These are phyloP conservation scores for Lysiphlebus fabarum DNA, from an alignment of 1,140 invertebrate species.

Conservation along the genomic window DNA sequence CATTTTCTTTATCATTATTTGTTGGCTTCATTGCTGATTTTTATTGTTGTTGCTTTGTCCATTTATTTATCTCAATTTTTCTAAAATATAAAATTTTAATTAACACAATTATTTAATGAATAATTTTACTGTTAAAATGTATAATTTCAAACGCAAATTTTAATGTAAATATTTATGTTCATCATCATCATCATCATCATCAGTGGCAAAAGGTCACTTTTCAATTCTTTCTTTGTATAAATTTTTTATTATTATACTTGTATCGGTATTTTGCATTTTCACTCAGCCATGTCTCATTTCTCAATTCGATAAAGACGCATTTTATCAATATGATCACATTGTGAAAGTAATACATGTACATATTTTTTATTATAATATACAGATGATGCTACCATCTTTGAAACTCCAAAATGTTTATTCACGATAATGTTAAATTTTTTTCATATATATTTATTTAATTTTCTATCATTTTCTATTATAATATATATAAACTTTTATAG, in stretches of 20 bases:
- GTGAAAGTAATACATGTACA: too few species aligned
- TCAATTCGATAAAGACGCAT: slow-evolving; percentile 25
- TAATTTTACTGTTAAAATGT: too few species aligned
- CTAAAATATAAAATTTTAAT: too few species aligned
- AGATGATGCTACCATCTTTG: too few species aligned
- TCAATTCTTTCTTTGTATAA: background rate
- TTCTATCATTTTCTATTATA: slow-evolving; percentile 26
- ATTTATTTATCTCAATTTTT: background rate
- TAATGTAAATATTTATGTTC: too few species aligned
- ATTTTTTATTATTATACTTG: background rate
- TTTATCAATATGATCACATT: slow-evolving; percentile 18
- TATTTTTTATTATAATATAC: too few species aligned
- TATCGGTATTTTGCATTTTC: slow-evolving; percentile 29
- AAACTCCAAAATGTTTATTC: slow-evolving; percentile 20
- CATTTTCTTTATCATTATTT: slow-evolving; percentile 29
- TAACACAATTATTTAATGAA: too few species aligned
- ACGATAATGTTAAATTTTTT: slow-evolving; percentile 7
- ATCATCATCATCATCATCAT: too few species aligned
- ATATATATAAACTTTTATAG: too few species aligned
- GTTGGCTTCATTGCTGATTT: slow-evolving; percentile 33
- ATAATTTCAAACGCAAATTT: too few species aligned
- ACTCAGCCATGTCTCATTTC: slow-evolving; percentile 32
- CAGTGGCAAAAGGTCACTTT: too few species aligned
- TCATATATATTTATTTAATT: slow-evolving; percentile 4
- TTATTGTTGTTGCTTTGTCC: slow-evolving; percentile 24